Conservation (phyloP, 1,140 invertebrate species). For the Neodiprion pinetum region DNA sequence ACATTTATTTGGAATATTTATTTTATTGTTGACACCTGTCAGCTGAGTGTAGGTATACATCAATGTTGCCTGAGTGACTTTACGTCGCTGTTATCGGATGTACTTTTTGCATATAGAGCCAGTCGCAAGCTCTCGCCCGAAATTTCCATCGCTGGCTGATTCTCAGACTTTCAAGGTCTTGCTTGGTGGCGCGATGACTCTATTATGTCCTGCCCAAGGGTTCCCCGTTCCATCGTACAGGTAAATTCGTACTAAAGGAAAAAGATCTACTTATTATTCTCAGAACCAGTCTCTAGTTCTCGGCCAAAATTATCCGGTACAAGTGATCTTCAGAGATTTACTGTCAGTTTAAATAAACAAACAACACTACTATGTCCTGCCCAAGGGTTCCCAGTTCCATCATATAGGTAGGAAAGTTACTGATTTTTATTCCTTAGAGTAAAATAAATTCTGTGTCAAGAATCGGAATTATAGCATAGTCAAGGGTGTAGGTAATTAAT, state of each 20-base stretch:
- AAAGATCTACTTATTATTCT: background rate
- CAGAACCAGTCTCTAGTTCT: constrained; percentile 59
- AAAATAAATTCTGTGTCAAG: too few relatives aligned
- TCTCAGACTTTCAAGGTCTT: constrained; percentile 53
- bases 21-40: constrained; percentile 8
- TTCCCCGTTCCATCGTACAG: constrained; percentile 72
- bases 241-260: constrained; percentile 50
- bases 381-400: constrained; percentile 66
- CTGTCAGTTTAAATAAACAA: constrained; percentile 39
- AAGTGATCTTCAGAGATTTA: constrained; percentile 54
- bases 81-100: background rate
- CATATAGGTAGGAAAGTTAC: constrained; percentile 61
- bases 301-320: constrained; percentile 54
- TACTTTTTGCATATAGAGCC: constrained; percentile 45
- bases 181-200: constrained; percentile 55
- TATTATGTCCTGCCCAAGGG: constrained; percentile 71
- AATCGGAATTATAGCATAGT: too few relatives aligned
- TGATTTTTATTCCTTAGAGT: too few relatives aligned
- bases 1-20: constrained; percentile 11
- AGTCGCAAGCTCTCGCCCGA: constrained; percentile 57
- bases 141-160: constrained; percentile 58
- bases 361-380: constrained; percentile 66
- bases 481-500: too few relatives aligned
- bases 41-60: background rate
- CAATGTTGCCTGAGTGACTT: background rate